A percentile compares a stretch with the other conserved stretches of the same genome.
Evolutionary conservation across 1,140 invertebrate genomes (phyloP).

Genomic region (Drosophila serrata): DNA sequence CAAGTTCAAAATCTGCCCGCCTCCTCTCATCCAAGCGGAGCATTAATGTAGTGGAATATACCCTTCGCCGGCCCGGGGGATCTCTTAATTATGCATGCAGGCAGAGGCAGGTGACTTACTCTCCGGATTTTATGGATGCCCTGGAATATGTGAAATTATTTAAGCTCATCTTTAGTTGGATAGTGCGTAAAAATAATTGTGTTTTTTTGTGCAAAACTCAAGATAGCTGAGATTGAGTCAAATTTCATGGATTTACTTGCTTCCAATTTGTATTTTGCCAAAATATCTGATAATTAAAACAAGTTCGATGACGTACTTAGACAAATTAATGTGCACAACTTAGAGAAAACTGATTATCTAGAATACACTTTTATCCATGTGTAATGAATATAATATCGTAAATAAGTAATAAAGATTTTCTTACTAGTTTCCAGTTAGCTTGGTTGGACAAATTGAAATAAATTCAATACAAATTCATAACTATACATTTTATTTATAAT

Average conservation of each 20-base stretch:
- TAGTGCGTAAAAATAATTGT: conserved; percentile 1
- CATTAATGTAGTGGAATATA: conserved; percentile 55
- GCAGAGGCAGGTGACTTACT: conserved; percentile 17
- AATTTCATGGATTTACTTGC: neutral
- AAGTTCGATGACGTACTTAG: neutral
- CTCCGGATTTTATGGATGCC: conserved; percentile 41
- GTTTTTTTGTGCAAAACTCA: neutral
- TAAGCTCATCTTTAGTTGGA: neutral
- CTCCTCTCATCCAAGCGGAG: conserved; percentile 5
- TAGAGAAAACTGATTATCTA: neutral
- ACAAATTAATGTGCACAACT: neutral
- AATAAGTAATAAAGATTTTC: neutral
- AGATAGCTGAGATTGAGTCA: neutral
- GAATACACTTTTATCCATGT: neutral
- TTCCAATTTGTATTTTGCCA: neutral
- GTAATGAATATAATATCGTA: neutral
- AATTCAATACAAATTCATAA: neutral
- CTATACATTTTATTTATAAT: too few species aligned
- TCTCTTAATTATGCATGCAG: conserved; percentile 56
- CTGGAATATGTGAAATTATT: conserved; percentile 11
- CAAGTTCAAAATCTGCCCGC: conserved; percentile 38
- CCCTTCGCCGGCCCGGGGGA: conserved; percentile 17
- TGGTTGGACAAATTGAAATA: neutral
- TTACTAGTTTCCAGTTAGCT: neutral
- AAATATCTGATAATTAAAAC: conserved; percentile 1